Evolutionary conservation across 2,888 invertebrate genomes (phyloP).

Genomic region (Epirrhoe alternata): DNA sequence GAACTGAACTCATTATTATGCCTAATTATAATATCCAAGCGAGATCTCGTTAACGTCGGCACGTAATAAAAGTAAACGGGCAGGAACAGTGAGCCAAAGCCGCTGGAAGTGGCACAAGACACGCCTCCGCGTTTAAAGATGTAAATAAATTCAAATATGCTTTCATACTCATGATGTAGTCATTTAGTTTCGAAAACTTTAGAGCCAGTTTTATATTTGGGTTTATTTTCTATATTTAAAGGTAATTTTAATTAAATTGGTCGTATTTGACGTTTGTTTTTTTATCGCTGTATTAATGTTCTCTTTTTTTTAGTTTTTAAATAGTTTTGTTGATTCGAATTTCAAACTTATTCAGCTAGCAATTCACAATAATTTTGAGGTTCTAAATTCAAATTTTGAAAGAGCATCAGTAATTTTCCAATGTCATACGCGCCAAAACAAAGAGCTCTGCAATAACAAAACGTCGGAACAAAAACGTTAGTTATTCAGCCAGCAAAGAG

Average conservation of each 20-base stretch:
- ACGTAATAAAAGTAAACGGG: conserved; percentile 64
- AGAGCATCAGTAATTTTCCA: neutral
- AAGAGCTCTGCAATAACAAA: neutral
- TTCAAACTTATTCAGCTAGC: too few species aligned
- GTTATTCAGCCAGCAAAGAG: neutral
- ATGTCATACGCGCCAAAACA: neutral
- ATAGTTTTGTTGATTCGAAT: too few species aligned
- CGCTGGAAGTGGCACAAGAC: conserved; percentile 22
- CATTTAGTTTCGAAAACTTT: too few species aligned
- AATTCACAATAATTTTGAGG: neutral
- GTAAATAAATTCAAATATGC: too few species aligned
- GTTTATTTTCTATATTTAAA: too few species aligned
- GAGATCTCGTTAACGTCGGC: conserved; percentile 64
- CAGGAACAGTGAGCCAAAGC: conserved; percentile 40
- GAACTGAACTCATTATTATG: conserved; percentile 58
- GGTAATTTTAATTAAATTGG: too few species aligned
- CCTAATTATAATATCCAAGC: conserved; percentile 62
- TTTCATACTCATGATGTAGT: too few species aligned
- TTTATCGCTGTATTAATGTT: too few species aligned
- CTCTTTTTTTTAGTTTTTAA: too few species aligned
- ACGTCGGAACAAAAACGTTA: neutral
- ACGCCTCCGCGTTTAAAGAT: neutral
- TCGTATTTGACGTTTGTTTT: too few species aligned
- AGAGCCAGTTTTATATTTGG: too few species aligned
- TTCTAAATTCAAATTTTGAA: neutral